Evolutionary conservation across 1,140 invertebrate species (phyloP).

Genomic region (Anthonomus grandis): DNA sequence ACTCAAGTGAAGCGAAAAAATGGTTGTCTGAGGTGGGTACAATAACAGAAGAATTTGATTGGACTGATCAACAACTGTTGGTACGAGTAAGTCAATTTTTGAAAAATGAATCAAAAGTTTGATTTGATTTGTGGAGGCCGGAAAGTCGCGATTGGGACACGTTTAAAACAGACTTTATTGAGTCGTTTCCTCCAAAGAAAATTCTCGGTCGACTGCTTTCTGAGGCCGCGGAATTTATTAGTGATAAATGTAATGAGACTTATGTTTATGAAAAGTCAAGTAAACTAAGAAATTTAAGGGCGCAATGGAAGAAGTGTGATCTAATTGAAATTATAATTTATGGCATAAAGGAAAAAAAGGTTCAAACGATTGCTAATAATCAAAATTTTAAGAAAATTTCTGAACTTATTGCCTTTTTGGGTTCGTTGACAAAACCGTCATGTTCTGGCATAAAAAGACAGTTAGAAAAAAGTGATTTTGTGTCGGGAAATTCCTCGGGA

Average conservation of each 20-base stretch:
- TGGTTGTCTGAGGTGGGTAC: too few species aligned
- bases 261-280: conserved; percentile 4
- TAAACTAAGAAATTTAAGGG: background rate
- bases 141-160: background rate
- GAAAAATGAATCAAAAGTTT: background rate
- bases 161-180: background rate
- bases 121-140: background rate
- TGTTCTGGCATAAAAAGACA: too few species aligned
- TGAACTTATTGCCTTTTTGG: background rate
- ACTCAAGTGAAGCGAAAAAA: too few species aligned
- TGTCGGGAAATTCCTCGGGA: too few species aligned
- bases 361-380: conserved; percentile 1
- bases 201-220: background rate
- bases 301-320: background rate
- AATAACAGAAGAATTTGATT: too few species aligned
- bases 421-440: too few species aligned
- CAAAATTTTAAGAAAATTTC: conserved; percentile 7
- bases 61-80: background rate
- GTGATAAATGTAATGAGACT: background rate
- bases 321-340: conserved; percentile 1
- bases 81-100: background rate
- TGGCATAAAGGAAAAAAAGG: background rate
- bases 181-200: conserved; percentile 1
- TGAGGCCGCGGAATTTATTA: background rate
- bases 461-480: too few species aligned